These are phyloP conservation scores for Venustoraphidia nigricollis DNA, from an alignment of 2,888 invertebrate genomes.

Conservation along the genomic window DNA sequence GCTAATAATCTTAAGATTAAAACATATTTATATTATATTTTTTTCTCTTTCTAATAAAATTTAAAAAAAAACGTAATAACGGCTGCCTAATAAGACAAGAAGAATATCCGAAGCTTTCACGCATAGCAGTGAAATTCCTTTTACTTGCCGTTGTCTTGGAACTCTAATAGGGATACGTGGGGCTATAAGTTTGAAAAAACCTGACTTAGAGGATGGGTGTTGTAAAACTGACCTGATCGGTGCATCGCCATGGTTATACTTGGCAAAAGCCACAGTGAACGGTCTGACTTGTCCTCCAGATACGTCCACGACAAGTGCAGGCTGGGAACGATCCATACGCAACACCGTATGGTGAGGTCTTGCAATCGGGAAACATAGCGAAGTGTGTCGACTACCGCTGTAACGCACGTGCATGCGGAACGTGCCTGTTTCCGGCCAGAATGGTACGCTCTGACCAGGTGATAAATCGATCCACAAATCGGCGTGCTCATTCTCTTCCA, in stretches of 20 bases:
- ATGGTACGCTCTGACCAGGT: slow-evolving; percentile 52
- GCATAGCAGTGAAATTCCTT: too few relatives aligned
- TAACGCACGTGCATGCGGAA: slow-evolving; percentile 70
- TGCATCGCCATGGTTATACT: slow-evolving; percentile 62
- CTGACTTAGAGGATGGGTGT: too few relatives aligned
- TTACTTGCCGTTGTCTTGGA: too few relatives aligned
- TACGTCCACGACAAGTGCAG: slow-evolving; percentile 54
- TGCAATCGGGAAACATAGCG: slow-evolving; percentile 62
- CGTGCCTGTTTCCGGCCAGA: slow-evolving; percentile 70
- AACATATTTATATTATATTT: too few relatives aligned
- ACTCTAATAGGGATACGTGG: too few relatives aligned
- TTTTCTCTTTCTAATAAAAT: too few relatives aligned
- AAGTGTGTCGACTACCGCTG: slow-evolving; percentile 56
- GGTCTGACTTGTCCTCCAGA: slow-evolving; percentile 58
- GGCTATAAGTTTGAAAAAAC: too few relatives aligned
- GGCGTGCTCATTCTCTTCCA: slow-evolving; percentile 74
- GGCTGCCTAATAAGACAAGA: too few relatives aligned
- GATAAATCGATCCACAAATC: slow-evolving; percentile 69
- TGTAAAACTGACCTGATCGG: slow-evolving; percentile 16
- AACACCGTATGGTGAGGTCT: slow-evolving; percentile 55
- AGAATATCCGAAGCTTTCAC: too few relatives aligned
- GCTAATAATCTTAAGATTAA: too few relatives aligned
- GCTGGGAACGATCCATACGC: slow-evolving; percentile 54
- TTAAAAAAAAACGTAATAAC: too few relatives aligned
- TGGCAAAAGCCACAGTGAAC: slow-evolving; percentile 57